Evolutionary conservation across 2,888 invertebrate genomes (phyloP), one percentile per base, ranked within the genome.

Genomic region (Luperina testacea): DNA sequence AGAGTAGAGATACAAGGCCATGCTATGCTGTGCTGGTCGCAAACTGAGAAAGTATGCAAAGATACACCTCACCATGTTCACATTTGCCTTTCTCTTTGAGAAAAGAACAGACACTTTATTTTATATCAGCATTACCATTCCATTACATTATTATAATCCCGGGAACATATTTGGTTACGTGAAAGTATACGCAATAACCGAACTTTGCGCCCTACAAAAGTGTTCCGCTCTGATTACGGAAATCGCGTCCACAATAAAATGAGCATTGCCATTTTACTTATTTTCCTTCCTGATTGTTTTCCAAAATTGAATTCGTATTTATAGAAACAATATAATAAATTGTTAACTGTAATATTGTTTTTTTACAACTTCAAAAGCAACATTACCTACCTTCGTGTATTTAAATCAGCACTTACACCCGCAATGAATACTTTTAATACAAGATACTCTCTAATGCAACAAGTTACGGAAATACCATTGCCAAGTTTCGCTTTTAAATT

Each of bases 161-260:
- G 57, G 72, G 53, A 61, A 57, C 65, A 71, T 72, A 75, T 81
- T 81, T 48, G 51, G 38, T 77, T 48, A 57, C 51, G 76, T 87
- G 72, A 78, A 80, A 71, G 87, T 72, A 74, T 67, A 13, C 74
- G 45, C 70, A 76, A 20, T 69, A 82, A 27, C 17, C 67, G 75
- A 87, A 75, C 63, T 77, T 87, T 83, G 71, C 61, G 72, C 67
- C 77, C 77, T 80, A 63, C 27, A 76, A 27, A 71, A 64, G 27
- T 71, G 84, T 86, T 79, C 32, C 70, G 72, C 78, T 87, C 87
- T 80, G 80, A 78, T 87, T 83, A 72, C 76, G 64, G 59, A 73
- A 70, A 87, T 74, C 63, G 67, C 24, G 70, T 45, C 69, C 75
- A 75, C 59, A 64, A 38, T 69, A 76, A 32, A 32, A 63, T 77